phyloP scores from a whole-genome alignment of 2,797 vertebrate species.

The Periophthalmus magnuspinnatus region DNA sequence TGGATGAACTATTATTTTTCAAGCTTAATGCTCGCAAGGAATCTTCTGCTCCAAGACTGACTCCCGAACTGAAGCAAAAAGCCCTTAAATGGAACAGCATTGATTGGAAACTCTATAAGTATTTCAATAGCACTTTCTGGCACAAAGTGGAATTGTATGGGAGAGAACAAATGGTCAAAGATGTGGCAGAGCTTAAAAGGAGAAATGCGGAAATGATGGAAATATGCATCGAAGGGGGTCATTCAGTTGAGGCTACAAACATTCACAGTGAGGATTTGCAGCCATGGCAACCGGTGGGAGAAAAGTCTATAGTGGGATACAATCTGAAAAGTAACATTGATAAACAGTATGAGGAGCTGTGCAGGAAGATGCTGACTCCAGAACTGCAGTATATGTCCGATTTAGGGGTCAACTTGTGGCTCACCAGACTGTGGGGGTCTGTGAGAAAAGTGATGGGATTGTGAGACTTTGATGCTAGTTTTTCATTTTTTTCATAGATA shows the following conservation, averaged over 20 bases:
- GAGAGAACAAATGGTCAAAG: slow-evolving; percentile 77
- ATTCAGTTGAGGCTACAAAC: slow-evolving; percentile 75
- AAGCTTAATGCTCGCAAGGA: slow-evolving; percentile 85
- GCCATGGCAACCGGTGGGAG: slow-evolving; percentile 88
- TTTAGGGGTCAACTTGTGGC: slow-evolving; percentile 86
- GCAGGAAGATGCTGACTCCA: slow-evolving; percentile 87
- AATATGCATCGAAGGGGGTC: slow-evolving; percentile 85
- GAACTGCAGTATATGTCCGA: slow-evolving; percentile 88
- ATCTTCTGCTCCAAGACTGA: slow-evolving; percentile 77
- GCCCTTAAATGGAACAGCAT: slow-evolving; percentile 85
- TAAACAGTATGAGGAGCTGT: slow-evolving; percentile 77
- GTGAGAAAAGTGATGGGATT: slow-evolving; percentile 81
- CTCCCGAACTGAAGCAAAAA: slow-evolving; percentile 76
- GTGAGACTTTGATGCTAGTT: slow-evolving; percentile 54
- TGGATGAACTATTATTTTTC: slow-evolving; percentile 88
- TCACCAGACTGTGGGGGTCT: slow-evolving; percentile 84
- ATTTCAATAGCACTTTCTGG: slow-evolving; percentile 90
- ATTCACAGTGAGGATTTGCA: slow-evolving; percentile 86
- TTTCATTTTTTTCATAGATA: not conserved
- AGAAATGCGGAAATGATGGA: slow-evolving; percentile 83
- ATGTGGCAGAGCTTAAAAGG: slow-evolving; percentile 75
- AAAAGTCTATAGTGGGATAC: slow-evolving; percentile 87
- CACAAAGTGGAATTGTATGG: slow-evolving; percentile 82
- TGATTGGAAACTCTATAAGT: slow-evolving; percentile 82
- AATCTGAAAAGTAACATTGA: slow-evolving; percentile 86